phyloP scores from a whole-genome alignment of 2,113 vertebrate species.

The Panthera leo region DNA sequence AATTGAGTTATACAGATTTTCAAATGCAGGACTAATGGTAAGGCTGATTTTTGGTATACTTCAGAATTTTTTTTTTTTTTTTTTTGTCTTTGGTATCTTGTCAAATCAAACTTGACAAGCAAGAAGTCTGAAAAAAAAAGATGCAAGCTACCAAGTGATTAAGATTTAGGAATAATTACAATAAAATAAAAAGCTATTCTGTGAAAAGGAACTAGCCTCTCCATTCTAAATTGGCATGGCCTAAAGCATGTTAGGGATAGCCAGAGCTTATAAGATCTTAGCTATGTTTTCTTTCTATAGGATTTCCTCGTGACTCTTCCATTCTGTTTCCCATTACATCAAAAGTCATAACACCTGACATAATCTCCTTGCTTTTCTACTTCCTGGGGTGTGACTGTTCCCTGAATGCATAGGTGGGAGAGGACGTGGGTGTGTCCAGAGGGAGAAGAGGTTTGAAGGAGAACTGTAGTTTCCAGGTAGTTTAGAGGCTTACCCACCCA shows the following conservation, averaged over 20 bases:
- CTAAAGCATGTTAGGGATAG: background rate
- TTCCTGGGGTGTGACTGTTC: background rate
- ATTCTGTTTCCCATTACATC: slow-evolving; percentile 13
- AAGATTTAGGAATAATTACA: slow-evolving; percentile 17
- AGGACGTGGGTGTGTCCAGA: background rate
- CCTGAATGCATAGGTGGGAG: background rate
- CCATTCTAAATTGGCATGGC: background rate
- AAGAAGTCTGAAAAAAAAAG: slow-evolving; percentile 29
- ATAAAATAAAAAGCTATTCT: slow-evolving; percentile 40
- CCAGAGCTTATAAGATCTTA: background rate
- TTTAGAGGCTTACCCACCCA: slow-evolving; percentile 57
- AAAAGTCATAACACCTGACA: slow-evolving; percentile 5
- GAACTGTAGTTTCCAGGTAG: slow-evolving; percentile 29
- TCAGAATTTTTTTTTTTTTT: background rate
- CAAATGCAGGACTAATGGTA: slow-evolving; percentile 47
- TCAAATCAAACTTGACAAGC: slow-evolving; percentile 44
- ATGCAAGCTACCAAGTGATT: slow-evolving; percentile 19
- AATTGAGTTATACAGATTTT: slow-evolving; percentile 42
- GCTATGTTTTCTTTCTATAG: background rate
- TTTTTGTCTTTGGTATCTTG: background rate
- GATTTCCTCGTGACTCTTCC: too few relatives aligned
- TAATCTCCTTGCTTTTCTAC: background rate
- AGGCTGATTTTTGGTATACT: slow-evolving; percentile 44
- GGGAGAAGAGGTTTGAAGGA: background rate
- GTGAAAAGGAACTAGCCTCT: background rate